These are phyloP conservation scores for Achroia grisella DNA, from an alignment of 1,140 invertebrate species.

Conservation along the genomic window DNA sequence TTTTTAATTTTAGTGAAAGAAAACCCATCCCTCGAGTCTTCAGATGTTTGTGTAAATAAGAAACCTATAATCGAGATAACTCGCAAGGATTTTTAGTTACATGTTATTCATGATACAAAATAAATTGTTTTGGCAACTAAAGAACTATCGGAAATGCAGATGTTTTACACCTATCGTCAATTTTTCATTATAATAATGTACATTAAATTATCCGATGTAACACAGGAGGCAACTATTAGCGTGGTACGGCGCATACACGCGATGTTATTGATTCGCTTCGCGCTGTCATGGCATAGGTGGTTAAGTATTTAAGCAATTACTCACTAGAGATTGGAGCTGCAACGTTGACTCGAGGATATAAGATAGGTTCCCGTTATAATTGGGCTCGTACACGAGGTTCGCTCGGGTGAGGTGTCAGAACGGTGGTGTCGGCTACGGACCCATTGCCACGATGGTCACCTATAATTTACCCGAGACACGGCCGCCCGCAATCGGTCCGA, in stretches of 20 bases:
- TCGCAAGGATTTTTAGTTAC: no score
- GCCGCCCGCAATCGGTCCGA: conserved; percentile 9
- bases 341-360: conserved; percentile 6
- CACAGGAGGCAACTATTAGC: conserved; percentile 6
- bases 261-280: conserved; percentile 26
- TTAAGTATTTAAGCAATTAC: conserved; percentile 42
- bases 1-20: no score
- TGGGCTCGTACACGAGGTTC: conserved; percentile 16
- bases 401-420: conserved; percentile 31
- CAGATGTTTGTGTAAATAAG: no score
- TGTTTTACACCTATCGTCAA: no score
- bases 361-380: conserved; percentile 40
- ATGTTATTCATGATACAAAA: no score
- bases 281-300: conserved; percentile 19
- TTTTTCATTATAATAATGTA: no score
- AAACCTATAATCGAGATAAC: no score
- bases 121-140: no score
- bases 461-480: conserved; percentile 28
- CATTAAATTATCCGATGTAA: background rate
- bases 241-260: conserved; percentile 10
- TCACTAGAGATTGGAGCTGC: conserved; percentile 17
- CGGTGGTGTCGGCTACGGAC: conserved; percentile 5
- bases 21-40: no score
- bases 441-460: conserved; percentile 16
- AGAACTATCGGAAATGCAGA: no score